Evolutionary conservation across 2,888 invertebrate genomes (phyloP).

Genomic region (Philaethria dido): DNA sequence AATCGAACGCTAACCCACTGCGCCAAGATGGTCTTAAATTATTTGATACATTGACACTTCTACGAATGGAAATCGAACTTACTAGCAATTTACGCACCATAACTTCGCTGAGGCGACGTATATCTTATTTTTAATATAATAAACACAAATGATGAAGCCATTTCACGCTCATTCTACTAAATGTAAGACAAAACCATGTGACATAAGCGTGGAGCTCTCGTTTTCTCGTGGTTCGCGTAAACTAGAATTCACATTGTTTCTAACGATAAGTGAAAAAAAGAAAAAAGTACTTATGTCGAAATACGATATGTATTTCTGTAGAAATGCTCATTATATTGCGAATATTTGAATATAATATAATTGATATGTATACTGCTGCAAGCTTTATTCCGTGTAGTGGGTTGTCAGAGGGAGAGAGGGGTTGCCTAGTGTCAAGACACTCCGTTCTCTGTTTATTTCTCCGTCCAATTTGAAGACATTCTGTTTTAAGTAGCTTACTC

Average conservation of each 20-base stretch:
- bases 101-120: too few species aligned
- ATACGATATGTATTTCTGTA: background rate
- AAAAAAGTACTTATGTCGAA: background rate
- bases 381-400: too few species aligned
- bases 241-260: conserved; percentile 11
- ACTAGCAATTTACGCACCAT: background rate
- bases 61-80: background rate
- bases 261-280: background rate
- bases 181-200: conserved; percentile 16
- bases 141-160: conserved; percentile 2
- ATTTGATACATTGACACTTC: background rate
- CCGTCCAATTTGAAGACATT: too few species aligned
- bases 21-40: too few species aligned
- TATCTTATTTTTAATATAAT: background rate
- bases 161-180: background rate
- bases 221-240: conserved; percentile 9
- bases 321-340: background rate
- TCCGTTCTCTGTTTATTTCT: too few species aligned
- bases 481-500: too few species aligned
- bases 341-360: background rate
- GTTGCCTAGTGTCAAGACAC: too few species aligned
- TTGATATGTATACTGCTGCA: too few species aligned
- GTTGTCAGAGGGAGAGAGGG: too few species aligned
- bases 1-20: too few species aligned
- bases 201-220: background rate